Evolutionary conservation across 2,888 invertebrate species (phyloP), one percentile per base, ranked within the genome.

Genomic region (Margaritifera margaritifera): DNA sequence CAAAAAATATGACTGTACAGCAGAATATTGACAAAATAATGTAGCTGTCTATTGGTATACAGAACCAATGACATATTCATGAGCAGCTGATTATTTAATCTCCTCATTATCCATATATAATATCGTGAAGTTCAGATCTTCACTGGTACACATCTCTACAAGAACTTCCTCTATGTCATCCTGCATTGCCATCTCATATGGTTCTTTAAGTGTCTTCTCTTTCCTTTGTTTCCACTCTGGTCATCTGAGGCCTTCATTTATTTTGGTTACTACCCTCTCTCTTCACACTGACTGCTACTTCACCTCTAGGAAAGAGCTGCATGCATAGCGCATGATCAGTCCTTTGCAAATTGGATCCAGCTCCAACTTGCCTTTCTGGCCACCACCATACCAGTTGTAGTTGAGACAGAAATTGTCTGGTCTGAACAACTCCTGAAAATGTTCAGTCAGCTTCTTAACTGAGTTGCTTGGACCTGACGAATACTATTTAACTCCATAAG

Each of bases 321-420:
- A 42, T 19, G 64, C 68, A 68, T 68, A 68, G 24, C 50, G 25
- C 19, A 27, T 68, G 8, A 68, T 42, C 50, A 55, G 52, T 24
- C 19, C 6, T 54, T 68, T 68, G 50, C 64, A 54, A 15, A n/a
- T 56, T 4, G 58, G 64, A 60, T 68, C 68, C 19, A 64, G 56
- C 20, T 58, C 64, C 42, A 31, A 15, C 50, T 68, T 68, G 24
- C 27, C 52, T n/a, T 31, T 22, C 1, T 53, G 59, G 5, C 68
- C 68, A 51, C 64, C 68, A 42, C 68, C 68, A 64, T 31, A 64
- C 25, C 64, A 68, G 4, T 63, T 64, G 25, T 60, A 68, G 11
- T 27, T 42, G 25, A 63, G 31, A 42, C 68, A 64, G 20, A 55
- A 15, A 25, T 31, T n/a, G 52, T 68, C 68, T 19, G 54, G 60